These are phyloP conservation scores for Apogon hyalosoma DNA, from an alignment of 2,797 vertebrate genomes.

Conservation along the genomic window DNA sequence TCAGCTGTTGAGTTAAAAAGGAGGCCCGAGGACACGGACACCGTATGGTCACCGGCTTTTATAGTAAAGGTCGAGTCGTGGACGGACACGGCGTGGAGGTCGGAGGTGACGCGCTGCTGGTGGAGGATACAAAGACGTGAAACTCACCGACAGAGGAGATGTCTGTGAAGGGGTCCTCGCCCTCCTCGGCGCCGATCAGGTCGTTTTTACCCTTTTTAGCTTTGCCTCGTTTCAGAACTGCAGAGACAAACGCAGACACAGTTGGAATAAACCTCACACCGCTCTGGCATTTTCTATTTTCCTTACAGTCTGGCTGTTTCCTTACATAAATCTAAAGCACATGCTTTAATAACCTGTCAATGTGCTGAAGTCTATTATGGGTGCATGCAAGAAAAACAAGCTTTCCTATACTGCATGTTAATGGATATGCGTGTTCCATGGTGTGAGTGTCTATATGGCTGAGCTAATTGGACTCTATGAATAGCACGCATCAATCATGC, in stretches of 20 bases:
- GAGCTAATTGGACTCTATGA: conserved; percentile 62
- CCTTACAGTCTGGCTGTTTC: too few relatives aligned
- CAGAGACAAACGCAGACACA: background rate
- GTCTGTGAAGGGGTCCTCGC: conserved; percentile 93
- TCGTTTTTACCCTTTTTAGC: conserved; percentile 93
- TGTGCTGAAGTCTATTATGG: background rate
- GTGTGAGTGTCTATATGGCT: background rate
- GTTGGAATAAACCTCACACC: too few relatives aligned
- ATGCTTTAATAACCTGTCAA: background rate
- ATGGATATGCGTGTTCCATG: background rate
- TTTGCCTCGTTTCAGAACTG: conserved; percentile 94
- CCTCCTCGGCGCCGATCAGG: conserved; percentile 94
- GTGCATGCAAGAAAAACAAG: conserved; percentile 6
- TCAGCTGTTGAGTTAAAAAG: too few relatives aligned
- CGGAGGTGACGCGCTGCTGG: conserved; percentile 36
- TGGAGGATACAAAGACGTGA: conserved; percentile 1
- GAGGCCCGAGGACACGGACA: too few relatives aligned
- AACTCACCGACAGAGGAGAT: conserved; percentile 93
- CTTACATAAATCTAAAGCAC: too few relatives aligned
- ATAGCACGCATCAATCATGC: conserved; percentile 56
- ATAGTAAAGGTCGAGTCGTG: conserved; percentile 41
- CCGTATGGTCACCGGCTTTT: conserved; percentile 13
- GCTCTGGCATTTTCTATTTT: too few relatives aligned
- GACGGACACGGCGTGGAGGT: conserved; percentile 38
- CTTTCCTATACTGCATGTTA: conserved; percentile 4